phyloP scores from a whole-genome alignment of 1,140 invertebrate genomes.

The Eriocheir sinensis region DNA sequence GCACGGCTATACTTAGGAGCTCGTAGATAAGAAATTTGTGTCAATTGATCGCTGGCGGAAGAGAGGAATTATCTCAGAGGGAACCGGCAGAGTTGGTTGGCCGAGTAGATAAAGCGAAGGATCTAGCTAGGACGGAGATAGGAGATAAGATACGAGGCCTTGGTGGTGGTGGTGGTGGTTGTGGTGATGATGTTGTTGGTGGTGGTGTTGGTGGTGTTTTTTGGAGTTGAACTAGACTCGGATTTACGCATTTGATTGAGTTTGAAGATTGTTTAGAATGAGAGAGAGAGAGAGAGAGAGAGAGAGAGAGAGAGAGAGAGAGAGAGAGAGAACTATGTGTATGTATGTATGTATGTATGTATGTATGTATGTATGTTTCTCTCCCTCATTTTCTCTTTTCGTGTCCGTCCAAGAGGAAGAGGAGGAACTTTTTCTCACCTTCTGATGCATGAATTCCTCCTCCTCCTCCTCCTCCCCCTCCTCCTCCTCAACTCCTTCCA shows the following conservation, averaged over 20 bases:
- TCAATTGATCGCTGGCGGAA: constrained; percentile 3
- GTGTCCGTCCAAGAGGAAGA: too few relatives aligned
- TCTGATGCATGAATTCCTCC: neutral
- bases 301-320: neutral
- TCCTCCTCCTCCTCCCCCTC: neutral
- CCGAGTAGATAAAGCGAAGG: neutral
- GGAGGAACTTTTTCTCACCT: neutral
- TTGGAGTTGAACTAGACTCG: too few relatives aligned
- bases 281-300: constrained; percentile 26
- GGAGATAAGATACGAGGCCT: constrained; percentile 3
- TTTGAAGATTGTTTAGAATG: neutral
- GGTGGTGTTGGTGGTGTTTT: too few relatives aligned
- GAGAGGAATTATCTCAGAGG: constrained; percentile 7
- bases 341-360: constrained; percentile 53
- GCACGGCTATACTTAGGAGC: neutral
- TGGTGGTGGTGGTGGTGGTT: too few relatives aligned
- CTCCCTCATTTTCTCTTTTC: neutral
- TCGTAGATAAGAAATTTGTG: neutral
- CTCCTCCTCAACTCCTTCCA: neutral
- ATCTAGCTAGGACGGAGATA: neutral
- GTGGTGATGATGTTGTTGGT: too few relatives aligned
- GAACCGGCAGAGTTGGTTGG: neutral
- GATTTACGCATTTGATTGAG: neutral
- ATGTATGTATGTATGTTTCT: constrained; percentile 55
- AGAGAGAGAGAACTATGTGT: neutral